Evolutionary conservation across 2,113 vertebrate genomes (phyloP), one percentile per base, ranked within the genome.

Genomic region (Xiphorhynchus elegans): DNA sequence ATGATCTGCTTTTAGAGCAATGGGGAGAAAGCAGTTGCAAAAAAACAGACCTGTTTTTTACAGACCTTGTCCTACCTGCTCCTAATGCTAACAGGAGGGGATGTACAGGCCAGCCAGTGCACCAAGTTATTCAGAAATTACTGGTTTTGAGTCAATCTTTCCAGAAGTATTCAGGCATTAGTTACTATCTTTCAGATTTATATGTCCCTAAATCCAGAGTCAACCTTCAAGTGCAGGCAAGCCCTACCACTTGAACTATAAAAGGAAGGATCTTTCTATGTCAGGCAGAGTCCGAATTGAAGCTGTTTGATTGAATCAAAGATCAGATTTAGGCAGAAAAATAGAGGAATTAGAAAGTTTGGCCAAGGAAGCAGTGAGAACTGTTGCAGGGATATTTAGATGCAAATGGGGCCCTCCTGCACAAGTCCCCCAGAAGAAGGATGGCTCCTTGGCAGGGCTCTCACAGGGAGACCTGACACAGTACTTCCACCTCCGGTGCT

Each of bases 201-300:
- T 59, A 12, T 7, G 64, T 78, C 86, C n/a, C 60, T 60, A 87
- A 44, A 91, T 76, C 47, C 62, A 87, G 50, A 92, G 62, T 47
- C 25, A 91, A 37, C 29, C 24, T 80, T 89, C 86, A 91, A 87
- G 91, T 17, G 49, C 3, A 68, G 80, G 69, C 89, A 94, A 95
- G 93, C 69, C 91, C 87, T 60, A 70, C 37, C 9, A 37, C 52
- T n/a, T 20, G 39, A 89, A 31, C 59, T 68, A 62, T 58, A 66
- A 20, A 23, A 84, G 40, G 77, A 91, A 40, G 52, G 47, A 56
- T 35, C 70, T 63, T 24, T 24, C 44, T 28, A 47, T 76, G 70
- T 60, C 46, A 62, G 28, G 10, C 28, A 55, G 13, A 59, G 55
- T 39, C 55, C 67, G 40, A 77, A 62, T 37, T 3, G 2, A 67